Evolutionary conservation across 2,113 vertebrate species (phyloP).

Genomic region (Boleophthalmus pectinirostris): DNA sequence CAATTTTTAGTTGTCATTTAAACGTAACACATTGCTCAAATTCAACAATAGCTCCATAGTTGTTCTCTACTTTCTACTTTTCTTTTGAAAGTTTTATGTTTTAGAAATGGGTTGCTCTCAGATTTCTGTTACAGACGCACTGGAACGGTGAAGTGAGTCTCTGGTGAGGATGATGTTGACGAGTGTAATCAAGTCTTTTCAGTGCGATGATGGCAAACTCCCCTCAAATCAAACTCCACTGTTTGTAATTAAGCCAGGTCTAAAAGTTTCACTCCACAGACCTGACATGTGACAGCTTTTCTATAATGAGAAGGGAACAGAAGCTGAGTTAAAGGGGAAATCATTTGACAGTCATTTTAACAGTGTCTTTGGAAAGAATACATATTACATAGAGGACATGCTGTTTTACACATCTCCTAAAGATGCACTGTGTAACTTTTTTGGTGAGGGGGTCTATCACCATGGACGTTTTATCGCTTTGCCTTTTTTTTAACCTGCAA

Average conservation of each 20-base stretch:
- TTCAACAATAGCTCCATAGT: neutral
- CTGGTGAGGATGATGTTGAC: constrained; percentile 44
- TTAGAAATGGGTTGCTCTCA: neutral
- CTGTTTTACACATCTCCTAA: too few relatives aligned
- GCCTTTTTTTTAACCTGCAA: too few relatives aligned
- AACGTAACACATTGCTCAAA: neutral
- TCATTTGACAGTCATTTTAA: neutral
- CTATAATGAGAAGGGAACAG: neutral
- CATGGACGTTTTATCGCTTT: too few relatives aligned
- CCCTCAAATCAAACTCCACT: constrained; percentile 48
- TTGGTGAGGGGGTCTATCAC: too few relatives aligned
- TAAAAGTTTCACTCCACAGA: constrained; percentile 30
- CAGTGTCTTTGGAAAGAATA: neutral
- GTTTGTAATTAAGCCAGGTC: constrained; percentile 50
- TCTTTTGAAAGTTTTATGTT: neutral
- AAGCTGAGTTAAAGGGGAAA: neutral
- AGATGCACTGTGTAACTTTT: too few relatives aligned
- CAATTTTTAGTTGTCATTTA: too few relatives aligned
- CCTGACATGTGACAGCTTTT: constrained; percentile 21
- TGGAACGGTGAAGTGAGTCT: constrained; percentile 27
- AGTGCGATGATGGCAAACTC: constrained; percentile 45
- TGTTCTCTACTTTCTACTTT: neutral
- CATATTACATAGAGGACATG: neutral
- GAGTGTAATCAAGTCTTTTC: constrained; percentile 41
- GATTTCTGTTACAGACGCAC: constrained; percentile 20